Percentiles rank a stretch among this genome's conserved stretches.
Evolutionary conservation across 2,113 vertebrate species (phyloP).

Genomic region (Vidua macroura): DNA sequence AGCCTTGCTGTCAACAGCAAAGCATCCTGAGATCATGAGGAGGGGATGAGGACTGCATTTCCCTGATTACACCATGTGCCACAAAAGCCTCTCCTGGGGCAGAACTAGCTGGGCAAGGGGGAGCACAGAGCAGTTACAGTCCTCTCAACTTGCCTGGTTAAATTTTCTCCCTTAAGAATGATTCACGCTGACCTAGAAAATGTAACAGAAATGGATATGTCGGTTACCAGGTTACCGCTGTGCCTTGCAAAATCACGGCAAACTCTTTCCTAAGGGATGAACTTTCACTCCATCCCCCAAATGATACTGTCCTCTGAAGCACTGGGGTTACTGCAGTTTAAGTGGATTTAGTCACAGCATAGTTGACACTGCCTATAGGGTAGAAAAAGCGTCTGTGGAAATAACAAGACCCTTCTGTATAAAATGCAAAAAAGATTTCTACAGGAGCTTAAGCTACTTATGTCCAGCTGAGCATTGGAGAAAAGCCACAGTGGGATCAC

Average conservation of each 20-base stretch:
- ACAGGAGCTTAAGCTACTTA: background rate
- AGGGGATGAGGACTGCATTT: background rate
- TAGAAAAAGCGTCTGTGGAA: background rate
- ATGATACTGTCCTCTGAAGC: background rate
- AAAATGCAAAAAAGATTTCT: background rate
- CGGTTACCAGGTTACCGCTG: constrained; percentile 52
- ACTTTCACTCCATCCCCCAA: background rate
- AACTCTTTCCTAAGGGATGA: constrained; percentile 34
- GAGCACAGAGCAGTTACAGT: background rate
- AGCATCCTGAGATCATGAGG: background rate
- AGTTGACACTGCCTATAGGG: background rate
- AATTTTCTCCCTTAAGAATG: constrained; percentile 30
- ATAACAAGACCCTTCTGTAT: background rate
- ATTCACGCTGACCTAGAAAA: constrained; percentile 54
- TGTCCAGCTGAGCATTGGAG: background rate
- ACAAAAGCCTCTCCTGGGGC: background rate
- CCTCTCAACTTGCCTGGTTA: background rate
- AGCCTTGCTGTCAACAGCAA: background rate
- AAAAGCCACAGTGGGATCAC: background rate
- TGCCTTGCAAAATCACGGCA: constrained; percentile 4
- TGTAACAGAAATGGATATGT: constrained; percentile 20
- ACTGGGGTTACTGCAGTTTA: background rate
- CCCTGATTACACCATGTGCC: background rate
- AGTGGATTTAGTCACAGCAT: constrained; percentile 1
- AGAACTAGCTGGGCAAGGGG: background rate